Conservation (phyloP, 2,888 invertebrate genomes). For the Thymelicus sylvestris region DNA sequence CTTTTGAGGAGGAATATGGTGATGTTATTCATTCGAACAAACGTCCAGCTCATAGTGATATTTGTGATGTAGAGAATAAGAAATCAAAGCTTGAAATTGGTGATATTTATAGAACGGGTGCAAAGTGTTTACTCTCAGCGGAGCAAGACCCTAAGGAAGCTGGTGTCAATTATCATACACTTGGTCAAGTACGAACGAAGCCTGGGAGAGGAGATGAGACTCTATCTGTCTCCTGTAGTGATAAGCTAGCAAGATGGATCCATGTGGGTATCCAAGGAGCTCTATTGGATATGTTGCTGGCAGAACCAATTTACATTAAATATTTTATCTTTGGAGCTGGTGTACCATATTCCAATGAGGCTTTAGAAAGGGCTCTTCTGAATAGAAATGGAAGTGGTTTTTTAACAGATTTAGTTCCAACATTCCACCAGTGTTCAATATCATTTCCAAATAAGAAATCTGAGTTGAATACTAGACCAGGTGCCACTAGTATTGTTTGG, state of each 20-base stretch:
- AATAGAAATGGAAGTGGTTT: constrained; percentile 54
- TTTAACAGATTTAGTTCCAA: constrained; percentile 48
- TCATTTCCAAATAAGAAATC: constrained; percentile 56
- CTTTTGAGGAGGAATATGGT: constrained; percentile 60
- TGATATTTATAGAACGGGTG: constrained; percentile 92
- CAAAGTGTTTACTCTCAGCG: constrained; percentile 88
- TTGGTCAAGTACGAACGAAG: constrained; percentile 92
- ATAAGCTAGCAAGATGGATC: constrained; percentile 96
- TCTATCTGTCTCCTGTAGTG: constrained; percentile 96
- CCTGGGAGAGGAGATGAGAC: constrained; percentile 96
- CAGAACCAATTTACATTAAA: constrained; percentile 87
- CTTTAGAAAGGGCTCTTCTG: constrained; percentile 83
- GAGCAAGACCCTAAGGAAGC: constrained; percentile 84
- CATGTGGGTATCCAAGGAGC: constrained; percentile 94
- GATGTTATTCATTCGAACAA: constrained; percentile 57
- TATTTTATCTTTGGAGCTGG: constrained; percentile 89
- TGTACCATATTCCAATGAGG: constrained; percentile 85
- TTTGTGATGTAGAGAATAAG: constrained; percentile 52
- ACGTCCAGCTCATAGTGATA: constrained; percentile 51
- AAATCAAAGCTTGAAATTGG: constrained; percentile 44
- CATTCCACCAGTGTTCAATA: constrained; percentile 58
- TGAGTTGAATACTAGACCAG: constrained; percentile 54
- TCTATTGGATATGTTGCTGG: constrained; percentile 88
- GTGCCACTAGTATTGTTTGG: constrained; percentile 71
- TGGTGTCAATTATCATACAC: constrained; percentile 87